Evolutionary conservation across 2,888 invertebrate species (phyloP).

Genomic region (Himalopsyche tibetana): DNA sequence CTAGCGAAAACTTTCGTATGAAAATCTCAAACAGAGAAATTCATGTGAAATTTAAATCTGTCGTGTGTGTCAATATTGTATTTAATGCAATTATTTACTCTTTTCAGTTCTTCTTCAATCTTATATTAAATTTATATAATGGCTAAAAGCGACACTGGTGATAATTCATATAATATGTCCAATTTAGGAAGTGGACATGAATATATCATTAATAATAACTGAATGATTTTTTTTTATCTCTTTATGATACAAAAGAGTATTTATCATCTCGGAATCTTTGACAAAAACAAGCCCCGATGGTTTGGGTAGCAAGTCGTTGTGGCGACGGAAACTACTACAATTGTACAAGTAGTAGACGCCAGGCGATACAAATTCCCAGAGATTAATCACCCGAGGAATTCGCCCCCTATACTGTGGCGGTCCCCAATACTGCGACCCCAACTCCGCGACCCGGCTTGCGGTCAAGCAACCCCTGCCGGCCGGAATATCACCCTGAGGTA

Average conservation of each 20-base stretch:
- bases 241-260: background rate
- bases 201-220: too few species aligned
- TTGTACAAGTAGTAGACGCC: constrained; percentile 47
- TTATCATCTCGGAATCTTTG: constrained; percentile 8
- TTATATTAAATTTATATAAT: too few species aligned
- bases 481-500: constrained; percentile 42
- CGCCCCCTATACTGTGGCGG: constrained; percentile 43
- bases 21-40: too few species aligned
- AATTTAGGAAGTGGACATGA: too few species aligned
- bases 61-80: too few species aligned
- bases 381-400: constrained; percentile 65
- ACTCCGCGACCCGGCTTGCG: constrained; percentile 35
- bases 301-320: constrained; percentile 56
- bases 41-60: too few species aligned
- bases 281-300: constrained; percentile 11
- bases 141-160: too few species aligned
- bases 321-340: constrained; percentile 49
- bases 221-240: too few species aligned
- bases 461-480: constrained; percentile 40
- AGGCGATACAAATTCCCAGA: constrained; percentile 59
- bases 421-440: constrained; percentile 41
- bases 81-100: too few species aligned
- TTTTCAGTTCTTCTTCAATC: too few species aligned
- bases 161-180: too few species aligned
- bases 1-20: too few species aligned